Conservation (phyloP, 2,888 invertebrate species). For the Margaritifera margaritifera region DNA sequence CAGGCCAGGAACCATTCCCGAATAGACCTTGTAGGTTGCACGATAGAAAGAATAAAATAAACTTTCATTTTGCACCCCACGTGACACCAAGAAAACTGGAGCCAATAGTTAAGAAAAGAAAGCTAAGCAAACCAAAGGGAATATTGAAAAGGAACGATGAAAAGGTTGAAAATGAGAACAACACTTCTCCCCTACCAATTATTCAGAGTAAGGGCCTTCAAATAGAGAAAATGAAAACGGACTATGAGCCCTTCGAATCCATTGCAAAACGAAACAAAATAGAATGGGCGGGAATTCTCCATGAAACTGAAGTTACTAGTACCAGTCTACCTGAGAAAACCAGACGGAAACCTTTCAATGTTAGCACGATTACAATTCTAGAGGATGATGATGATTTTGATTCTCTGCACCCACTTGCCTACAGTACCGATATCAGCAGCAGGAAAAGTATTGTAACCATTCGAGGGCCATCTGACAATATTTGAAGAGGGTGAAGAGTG, state of each 20-base stretch:
- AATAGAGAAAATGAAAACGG: conserved; percentile 46
- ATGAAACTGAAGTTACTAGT: conserved; percentile 12
- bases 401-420: no score
- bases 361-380: conserved; percentile 37
- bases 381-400: conserved; percentile 10
- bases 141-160: neutral
- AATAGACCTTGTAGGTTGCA: conserved; percentile 34
- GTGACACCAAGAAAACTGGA: conserved; percentile 40
- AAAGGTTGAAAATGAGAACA: neutral
- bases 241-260: conserved; percentile 56
- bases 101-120: conserved; percentile 39
- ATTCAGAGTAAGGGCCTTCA: neutral
- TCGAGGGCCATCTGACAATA: no score
- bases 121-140: conserved; percentile 15
- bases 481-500: no score
- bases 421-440: no score
- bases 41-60: conserved; percentile 21
- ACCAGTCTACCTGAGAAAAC: conserved; percentile 15
- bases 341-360: conserved; percentile 18
- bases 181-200: conserved; percentile 26
- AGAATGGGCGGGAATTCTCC: conserved; percentile 35
- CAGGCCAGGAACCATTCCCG: conserved; percentile 44
- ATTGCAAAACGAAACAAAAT: conserved; percentile 54
- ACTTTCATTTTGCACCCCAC: conserved; percentile 34
- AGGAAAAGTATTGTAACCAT: no score